These are phyloP conservation scores for Tiliacea citrago DNA, from an alignment of 2,888 invertebrate species.

Conservation along the genomic window DNA sequence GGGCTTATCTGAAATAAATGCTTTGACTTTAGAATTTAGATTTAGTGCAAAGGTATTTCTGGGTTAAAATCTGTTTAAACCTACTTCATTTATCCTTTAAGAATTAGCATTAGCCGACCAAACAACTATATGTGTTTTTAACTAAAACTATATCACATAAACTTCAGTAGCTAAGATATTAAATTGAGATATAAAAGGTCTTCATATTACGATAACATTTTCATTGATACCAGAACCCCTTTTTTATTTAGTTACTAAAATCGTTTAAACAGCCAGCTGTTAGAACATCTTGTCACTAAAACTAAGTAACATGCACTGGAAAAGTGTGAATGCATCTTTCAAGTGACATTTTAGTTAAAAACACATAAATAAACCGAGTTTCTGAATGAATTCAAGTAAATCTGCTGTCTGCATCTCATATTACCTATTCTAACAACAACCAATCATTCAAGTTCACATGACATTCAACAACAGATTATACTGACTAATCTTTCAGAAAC, in stretches of 20 bases:
- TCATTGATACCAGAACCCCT: background rate
- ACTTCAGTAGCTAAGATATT: no score
- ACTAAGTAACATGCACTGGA: background rate
- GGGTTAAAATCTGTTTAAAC: background rate
- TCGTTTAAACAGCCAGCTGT: slow-evolving; percentile 2
- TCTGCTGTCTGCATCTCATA: background rate
- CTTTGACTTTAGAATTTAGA: background rate
- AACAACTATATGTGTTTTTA: slow-evolving; percentile 23
- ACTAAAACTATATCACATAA: background rate
- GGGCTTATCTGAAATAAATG: background rate
- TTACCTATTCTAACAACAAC: background rate
- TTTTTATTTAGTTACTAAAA: background rate
- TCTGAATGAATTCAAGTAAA: slow-evolving; percentile 4
- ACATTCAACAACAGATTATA: background rate
- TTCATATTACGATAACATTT: background rate
- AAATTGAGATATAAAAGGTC: background rate
- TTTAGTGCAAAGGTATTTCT: background rate
- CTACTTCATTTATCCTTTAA: background rate
- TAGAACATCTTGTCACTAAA: background rate
- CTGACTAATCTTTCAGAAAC: background rate
- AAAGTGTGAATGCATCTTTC: background rate
- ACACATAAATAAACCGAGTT: slow-evolving; percentile 3
- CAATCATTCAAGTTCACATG: background rate
- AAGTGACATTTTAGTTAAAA: slow-evolving; percentile 21
- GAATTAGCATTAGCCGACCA: slow-evolving; percentile 17